Evolutionary conservation across 2,797 vertebrate species (phyloP), one percentile per base, ranked within the genome.

Genomic region (Chaunax sp.): DNA sequence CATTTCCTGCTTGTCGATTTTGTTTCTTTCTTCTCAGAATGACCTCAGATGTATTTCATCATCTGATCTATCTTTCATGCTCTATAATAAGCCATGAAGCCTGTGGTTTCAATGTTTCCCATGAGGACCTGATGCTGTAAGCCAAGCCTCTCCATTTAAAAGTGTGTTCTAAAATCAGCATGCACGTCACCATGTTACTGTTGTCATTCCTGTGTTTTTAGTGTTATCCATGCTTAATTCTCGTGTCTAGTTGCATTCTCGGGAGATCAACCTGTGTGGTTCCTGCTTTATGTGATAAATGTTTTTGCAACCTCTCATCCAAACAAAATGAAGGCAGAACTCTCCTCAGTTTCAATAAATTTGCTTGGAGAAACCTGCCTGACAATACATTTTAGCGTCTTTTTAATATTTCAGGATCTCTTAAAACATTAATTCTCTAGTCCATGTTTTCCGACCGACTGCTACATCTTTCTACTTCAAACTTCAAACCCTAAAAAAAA

Each of bases 91-190:
- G 2, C 38, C 13, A 11, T n/a, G 18, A 61, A 60, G 57, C 33
- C 30, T 38, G 19, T 30, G 33, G 60, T 59, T 43, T 43, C 20
- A 1, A 43, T 37, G 23, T 64, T 63, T 73, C 68, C 78, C 57
- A 46, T 16, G 15, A 53, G 64, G 55, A 59, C 59, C 59, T 40
- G 49, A 71, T 51, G 67, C 72, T 70, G 30, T 77, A 44, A 79
- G 67, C 52, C 77, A 72, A 57, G 28, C 55, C 46, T 14, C 53
- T 61, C 54, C 9, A 15, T 75, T 75, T 53, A 61, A 62, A 62
- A 75, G 54, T 54, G 54, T 60, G 68, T 30, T 76, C 20, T 18
- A 55, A 76, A 74, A 62, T 72, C 72, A 58, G 69, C 6, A 2
- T 26, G 67, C 4, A 8, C 37, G 54, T 49, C 38, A 26, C 20